Percentiles rank a stretch among this genome's conserved stretches.
phyloP scores from a whole-genome alignment of 2,797 vertebrate genomes.

The Schizopygopsis pylzovi region DNA sequence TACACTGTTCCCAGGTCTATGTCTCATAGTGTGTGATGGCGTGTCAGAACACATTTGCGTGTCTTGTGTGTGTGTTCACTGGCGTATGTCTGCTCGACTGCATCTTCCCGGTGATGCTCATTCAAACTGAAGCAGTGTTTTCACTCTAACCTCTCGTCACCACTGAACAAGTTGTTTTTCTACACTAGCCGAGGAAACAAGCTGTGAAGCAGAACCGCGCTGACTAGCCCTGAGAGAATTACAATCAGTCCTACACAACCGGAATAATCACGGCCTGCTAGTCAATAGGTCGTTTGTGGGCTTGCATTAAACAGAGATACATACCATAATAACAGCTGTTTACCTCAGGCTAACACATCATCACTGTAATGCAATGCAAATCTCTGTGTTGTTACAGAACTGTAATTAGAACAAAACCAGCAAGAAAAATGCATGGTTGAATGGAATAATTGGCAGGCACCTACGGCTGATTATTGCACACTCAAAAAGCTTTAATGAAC shows the following conservation, averaged over 20 bases:
- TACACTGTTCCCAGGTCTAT: background rate
- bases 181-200: background rate
- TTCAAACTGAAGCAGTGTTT: slow-evolving; percentile 33
- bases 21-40: background rate
- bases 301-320: slow-evolving; percentile 8
- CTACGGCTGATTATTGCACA: background rate
- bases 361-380: background rate
- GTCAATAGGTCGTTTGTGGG: slow-evolving; percentile 24
- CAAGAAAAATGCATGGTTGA: background rate
- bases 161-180: slow-evolving; percentile 46
- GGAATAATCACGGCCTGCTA: slow-evolving; percentile 29
- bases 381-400: slow-evolving; percentile 47
- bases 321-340: background rate
- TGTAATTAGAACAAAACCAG: slow-evolving; percentile 66
- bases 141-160: slow-evolving; percentile 13
- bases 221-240: slow-evolving; percentile 2
- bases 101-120: slow-evolving; percentile 32
- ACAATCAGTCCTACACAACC: slow-evolving; percentile 16
- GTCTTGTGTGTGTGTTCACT: slow-evolving; percentile 8
- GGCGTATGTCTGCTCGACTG: background rate
- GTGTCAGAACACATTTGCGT: background rate
- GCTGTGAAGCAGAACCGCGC: background rate
- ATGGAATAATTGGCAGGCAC: background rate
- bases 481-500: background rate
- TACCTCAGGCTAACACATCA: background rate